Conservation (phyloP, 2,113 vertebrate genomes). For the Calidris pygmaea region DNA sequence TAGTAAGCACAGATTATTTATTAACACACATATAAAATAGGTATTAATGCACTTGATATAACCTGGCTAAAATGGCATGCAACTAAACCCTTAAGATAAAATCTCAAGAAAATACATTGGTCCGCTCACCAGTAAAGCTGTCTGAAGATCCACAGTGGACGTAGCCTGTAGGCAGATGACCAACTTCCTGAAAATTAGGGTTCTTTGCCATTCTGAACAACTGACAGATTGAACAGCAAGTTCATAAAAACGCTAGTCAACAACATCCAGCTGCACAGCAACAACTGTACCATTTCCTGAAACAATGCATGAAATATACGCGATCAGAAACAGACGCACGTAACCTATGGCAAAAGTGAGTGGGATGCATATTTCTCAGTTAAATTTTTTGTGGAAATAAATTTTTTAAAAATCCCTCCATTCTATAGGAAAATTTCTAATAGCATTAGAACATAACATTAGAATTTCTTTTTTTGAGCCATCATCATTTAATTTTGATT, state of each 20-base stretch:
- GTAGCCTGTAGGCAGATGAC: conserved; percentile 15
- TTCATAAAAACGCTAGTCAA: not conserved
- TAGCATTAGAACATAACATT: not conserved
- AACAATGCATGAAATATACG: not conserved
- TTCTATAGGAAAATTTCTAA: not conserved
- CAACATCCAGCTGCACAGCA: conserved; percentile 26
- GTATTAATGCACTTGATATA: not conserved
- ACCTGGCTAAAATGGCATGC: not conserved
- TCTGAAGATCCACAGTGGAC: conserved; percentile 27
- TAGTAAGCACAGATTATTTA: not conserved
- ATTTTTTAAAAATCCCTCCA: not conserved
- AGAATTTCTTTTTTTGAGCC: not conserved
- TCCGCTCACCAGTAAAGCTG: conserved; percentile 31
- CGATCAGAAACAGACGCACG: not conserved
- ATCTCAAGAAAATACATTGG: not conserved
- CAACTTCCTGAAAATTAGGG: conserved; percentile 55
- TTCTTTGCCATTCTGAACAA: conserved; percentile 59
- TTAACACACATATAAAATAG: not conserved
- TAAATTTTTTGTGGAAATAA: not conserved
- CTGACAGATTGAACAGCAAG: not conserved
- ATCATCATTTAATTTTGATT: not conserved
- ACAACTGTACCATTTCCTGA: conserved; percentile 50
- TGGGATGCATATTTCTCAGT: not conserved
- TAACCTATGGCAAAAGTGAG: fast-evolving
- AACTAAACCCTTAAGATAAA: not conserved